Evolutionary conservation across 2,888 invertebrate species (phyloP).

Genomic region (Megamerina dolium): DNA sequence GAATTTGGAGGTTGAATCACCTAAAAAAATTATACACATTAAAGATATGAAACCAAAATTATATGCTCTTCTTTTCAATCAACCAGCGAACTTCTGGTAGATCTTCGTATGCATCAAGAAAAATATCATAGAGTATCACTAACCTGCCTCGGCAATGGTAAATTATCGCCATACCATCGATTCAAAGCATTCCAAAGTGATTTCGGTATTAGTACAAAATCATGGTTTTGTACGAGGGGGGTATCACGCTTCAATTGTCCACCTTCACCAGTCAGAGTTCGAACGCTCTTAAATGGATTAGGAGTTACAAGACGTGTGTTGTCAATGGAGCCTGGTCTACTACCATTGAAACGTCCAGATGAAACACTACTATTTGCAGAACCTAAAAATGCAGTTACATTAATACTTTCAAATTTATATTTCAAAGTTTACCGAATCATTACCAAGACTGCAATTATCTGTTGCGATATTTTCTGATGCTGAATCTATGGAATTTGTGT

Average conservation of each 20-base stretch:
- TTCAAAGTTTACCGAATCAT: not conserved
- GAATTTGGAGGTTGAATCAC: constrained; percentile 66
- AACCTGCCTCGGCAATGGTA: constrained; percentile 69
- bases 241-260: constrained; percentile 71
- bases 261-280: constrained; percentile 81
- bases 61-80: no score
- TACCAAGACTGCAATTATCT: constrained; percentile 49
- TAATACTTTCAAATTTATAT: no score
- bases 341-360: constrained; percentile 52
- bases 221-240: constrained; percentile 68
- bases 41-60: no score
- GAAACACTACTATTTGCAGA: constrained; percentile 62
- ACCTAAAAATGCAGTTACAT: constrained; percentile 27
- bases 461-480: constrained; percentile 57
- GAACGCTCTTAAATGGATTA: constrained; percentile 60
- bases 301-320: constrained; percentile 65
- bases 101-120: no score
- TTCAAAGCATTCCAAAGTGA: constrained; percentile 81
- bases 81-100: no score
- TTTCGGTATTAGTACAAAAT: constrained; percentile 82
- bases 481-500: constrained; percentile 60
- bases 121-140: no score
- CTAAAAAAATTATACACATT: constrained; percentile 38
- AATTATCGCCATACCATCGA: constrained; percentile 76
- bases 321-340: constrained; percentile 67